Percentiles rank a stretch among this genome's conserved stretches.
phyloP scores from a whole-genome alignment of 2,888 invertebrate genomes.

The Pollenia angustigena region DNA sequence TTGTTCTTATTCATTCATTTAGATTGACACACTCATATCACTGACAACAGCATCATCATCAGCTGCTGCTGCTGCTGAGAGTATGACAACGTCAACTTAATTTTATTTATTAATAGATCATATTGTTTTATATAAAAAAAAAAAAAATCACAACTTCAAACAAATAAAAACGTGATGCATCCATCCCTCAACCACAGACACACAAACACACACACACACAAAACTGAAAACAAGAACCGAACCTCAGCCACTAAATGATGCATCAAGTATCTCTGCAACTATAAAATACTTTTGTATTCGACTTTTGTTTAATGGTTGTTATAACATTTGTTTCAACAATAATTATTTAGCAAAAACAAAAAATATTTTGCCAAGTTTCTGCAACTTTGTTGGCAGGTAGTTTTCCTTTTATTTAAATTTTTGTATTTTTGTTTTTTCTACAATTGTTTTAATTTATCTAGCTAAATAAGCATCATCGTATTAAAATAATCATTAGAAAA shows the following conservation, averaged over 20 bases:
- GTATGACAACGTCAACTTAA: constrained; percentile 23
- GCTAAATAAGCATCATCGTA: constrained; percentile 39
- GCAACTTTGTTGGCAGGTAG: constrained; percentile 67
- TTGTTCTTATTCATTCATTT: constrained; percentile 34
- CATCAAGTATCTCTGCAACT: constrained; percentile 11
- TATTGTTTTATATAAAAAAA: constrained; percentile 3
- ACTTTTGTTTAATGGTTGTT: constrained; percentile 16
- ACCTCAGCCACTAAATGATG: constrained; percentile 13
- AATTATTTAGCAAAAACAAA: neutral
- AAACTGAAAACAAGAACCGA: neutral
- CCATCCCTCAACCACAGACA: neutral
- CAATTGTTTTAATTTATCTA: constrained; percentile 30
- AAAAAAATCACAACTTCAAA: neutral
- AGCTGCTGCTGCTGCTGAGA: neutral
- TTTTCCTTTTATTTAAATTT: constrained; percentile 17
- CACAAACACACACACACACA: neutral
- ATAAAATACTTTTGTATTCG: neutral
- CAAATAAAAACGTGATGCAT: constrained; percentile 43
- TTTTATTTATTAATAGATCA: constrained; percentile 17
- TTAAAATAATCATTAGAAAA: constrained; percentile 32
- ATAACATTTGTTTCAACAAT: neutral
- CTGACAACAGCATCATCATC: neutral
- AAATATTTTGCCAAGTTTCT: constrained; percentile 57
- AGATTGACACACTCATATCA: constrained; percentile 19
- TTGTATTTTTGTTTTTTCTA: constrained; percentile 14